Base-by-base conservation (phyloP, 2,113 vertebrate species). In the Agapornis roseicollis region DNA sequence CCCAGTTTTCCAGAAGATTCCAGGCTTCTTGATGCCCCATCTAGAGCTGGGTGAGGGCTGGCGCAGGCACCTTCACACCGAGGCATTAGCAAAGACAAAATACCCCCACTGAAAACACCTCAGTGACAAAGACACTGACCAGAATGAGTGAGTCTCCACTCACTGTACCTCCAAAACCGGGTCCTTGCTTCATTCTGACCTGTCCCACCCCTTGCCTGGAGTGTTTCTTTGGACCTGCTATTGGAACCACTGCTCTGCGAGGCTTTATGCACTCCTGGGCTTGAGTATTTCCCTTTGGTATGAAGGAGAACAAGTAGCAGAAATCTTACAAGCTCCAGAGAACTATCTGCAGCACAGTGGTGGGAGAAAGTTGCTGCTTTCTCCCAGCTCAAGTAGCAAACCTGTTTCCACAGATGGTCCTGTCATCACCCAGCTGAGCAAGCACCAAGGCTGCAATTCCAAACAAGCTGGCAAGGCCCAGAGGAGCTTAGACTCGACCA, bases 171-270 rank as follows among this genome's bases (percentile, higher is more conserved):
- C 50, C 66, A 52, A 7, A 73, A 25, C 13, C 3, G 13, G 37
- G 23, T 1, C 17, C 16, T 35, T 13, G 37, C 33, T 93, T 56
- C 46, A 19, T 31, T 50, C 70, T 8, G 42, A 0, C 18, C 16
- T 0, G 4, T 29, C 42, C 78, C 65, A 55, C 8, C 0, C 0
- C 16, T 27, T 17, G 41, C 37, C 28, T 11, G 56, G 50, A 24
- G 28, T 13, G 58, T 42, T 52, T 44, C 4, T 27, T 11, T 41
- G 84, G 81, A 79, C 39, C 24, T 4, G 1, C n/a, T 10, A 3
- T 5, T 27, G 46, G 49, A 77, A 35, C 17, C 35, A 6, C 56
- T 20, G 31, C 31, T 55, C 63, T 41, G 19, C 46, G n/a, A 71
- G 77, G 64, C 42, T n/a, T 85, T 47, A 10, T 4, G 39, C 37